Percentiles rank a stretch among this genome's conserved stretches.
phyloP scores from a whole-genome alignment of 2,888 invertebrate species.

The Drosophila pseudotalamancana region DNA sequence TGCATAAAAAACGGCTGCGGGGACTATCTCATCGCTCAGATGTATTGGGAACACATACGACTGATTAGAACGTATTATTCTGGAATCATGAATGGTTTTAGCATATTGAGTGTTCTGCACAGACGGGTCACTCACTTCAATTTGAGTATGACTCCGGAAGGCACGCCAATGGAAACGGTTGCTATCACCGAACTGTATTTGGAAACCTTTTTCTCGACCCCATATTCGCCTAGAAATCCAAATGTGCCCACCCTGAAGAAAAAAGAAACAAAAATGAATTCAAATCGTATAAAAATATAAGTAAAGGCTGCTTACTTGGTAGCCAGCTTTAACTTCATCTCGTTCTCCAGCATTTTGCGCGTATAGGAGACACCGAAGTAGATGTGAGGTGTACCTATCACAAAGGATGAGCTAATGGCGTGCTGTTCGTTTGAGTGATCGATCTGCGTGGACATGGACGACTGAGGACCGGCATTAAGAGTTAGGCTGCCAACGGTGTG shows the following conservation, averaged over 20 bases:
- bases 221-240: constrained; percentile 94
- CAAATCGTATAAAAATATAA: neutral
- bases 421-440: constrained; percentile 90
- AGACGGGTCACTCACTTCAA: constrained; percentile 87
- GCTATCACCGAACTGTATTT: constrained; percentile 95
- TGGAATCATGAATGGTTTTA: constrained; percentile 81
- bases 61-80: constrained; percentile 94
- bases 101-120: neutral
- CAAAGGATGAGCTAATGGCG: constrained; percentile 89
- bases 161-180: constrained; percentile 92
- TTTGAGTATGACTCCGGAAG: constrained; percentile 94
- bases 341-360: constrained; percentile 91
- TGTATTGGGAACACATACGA: constrained; percentile 95
- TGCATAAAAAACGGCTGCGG: constrained; percentile 96
- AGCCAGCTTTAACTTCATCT: constrained; percentile 90
- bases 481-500: constrained; percentile 95
- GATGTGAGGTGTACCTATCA: constrained; percentile 93
- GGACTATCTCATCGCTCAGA: constrained; percentile 94
- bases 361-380: constrained; percentile 91
- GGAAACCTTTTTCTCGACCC: constrained; percentile 96
- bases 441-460: constrained; percentile 92
- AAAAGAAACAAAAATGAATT: neutral
- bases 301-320: constrained; percentile 88
- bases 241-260: constrained; percentile 92
- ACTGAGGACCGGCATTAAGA: constrained; percentile 89